Conservation (phyloP, 92 coral and sea anemone genomes). For the Epizoanthus ramosus region DNA sequence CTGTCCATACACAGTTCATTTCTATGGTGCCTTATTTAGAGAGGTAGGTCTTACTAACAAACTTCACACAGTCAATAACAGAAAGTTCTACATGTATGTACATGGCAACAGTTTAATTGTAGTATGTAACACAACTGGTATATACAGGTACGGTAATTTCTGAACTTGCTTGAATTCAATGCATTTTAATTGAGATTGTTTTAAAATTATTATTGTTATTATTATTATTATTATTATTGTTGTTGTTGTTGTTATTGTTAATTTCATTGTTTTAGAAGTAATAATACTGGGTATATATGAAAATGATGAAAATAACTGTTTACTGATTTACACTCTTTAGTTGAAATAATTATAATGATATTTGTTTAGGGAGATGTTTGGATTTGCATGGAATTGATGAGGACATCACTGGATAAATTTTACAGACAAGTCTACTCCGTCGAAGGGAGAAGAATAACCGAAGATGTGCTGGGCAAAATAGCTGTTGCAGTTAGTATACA, state of each 20-base stretch:
- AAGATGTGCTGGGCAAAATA: constrained; percentile 89
- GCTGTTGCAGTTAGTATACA: constrained; percentile 88
- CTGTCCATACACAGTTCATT: constrained; percentile 94
- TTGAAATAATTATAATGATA: background rate
- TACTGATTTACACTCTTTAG: background rate
- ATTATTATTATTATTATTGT: no score
- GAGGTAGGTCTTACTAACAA: constrained; percentile 74
- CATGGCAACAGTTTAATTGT: no score
- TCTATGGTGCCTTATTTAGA: constrained; percentile 97
- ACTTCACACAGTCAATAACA: background rate
- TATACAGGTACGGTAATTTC: no score
- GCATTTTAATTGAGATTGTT: no score
- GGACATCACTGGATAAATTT: constrained; percentile 82
- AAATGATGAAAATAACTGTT: background rate
- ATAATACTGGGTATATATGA: background rate
- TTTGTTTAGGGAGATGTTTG: constrained; percentile 92
- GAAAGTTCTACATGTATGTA: no score
- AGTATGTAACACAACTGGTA: no score
- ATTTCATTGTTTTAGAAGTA: no score
- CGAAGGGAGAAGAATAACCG: constrained; percentile 79
- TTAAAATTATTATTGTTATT: no score
- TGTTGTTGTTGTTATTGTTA: no score
- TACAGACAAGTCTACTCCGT: constrained; percentile 83
- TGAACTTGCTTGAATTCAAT: no score
- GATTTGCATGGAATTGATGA: constrained; percentile 99